Conservation (phyloP, 2,888 invertebrate species). For the Callimorpha dominula region DNA sequence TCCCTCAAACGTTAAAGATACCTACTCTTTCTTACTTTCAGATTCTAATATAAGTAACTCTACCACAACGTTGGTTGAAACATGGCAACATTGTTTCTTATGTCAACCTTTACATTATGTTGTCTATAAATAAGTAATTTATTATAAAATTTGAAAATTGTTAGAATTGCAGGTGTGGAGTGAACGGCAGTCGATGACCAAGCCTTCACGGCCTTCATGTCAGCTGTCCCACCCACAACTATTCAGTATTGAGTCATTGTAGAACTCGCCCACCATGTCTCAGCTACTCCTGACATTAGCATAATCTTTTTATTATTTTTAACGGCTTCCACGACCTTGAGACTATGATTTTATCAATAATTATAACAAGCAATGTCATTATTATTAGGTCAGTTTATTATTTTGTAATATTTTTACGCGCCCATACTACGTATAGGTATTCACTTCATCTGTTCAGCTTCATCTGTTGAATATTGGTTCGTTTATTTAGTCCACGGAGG, state of each 20-base stretch:
- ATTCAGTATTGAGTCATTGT: constrained; percentile 80
- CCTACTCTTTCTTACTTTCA: not conserved
- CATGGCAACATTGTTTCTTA: constrained; percentile 5
- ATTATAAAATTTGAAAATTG: constrained; percentile 40
- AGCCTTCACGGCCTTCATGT: constrained; percentile 71
- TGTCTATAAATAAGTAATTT: constrained; percentile 26
- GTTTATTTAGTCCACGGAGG: not conserved
- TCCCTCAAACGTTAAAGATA: too few relatives aligned
- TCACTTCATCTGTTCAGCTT: too few relatives aligned
- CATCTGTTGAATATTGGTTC: not conserved
- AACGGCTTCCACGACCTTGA: constrained; percentile 74
- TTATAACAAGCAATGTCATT: constrained; percentile 48
- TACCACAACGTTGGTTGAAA: not conserved
- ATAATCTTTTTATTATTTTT: constrained; percentile 72
- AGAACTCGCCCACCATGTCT: constrained; percentile 66
- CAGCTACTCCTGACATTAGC: constrained; percentile 66
- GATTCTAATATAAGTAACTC: not conserved
- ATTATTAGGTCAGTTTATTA: constrained; percentile 30
- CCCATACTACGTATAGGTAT: not conserved
- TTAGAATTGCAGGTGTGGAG: constrained; percentile 38
- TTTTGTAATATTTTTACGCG: not conserved
- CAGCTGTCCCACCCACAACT: constrained; percentile 72
- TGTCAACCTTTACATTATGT: constrained; percentile 36
- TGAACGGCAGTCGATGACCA: constrained; percentile 73
- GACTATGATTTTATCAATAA: constrained; percentile 57